Conservation (phyloP, 2,113 vertebrate species). For the Emydocephalus ijimae region DNA sequence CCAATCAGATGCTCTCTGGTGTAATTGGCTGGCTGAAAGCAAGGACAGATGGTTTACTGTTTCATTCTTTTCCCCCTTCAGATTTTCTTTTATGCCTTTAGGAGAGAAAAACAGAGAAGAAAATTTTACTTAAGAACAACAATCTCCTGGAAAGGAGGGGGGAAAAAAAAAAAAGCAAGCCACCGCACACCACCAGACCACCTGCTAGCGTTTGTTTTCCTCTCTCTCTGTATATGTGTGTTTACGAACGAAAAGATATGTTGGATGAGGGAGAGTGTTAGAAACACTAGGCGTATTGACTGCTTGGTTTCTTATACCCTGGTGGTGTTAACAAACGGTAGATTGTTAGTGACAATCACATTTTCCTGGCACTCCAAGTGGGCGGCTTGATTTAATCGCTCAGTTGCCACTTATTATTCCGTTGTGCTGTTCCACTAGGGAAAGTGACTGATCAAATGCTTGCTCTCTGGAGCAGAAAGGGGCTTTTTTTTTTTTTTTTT, state of each 20-base stretch:
- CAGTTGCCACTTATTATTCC: conserved; percentile 90
- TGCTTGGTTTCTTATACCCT: conserved; percentile 80
- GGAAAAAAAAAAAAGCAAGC: neutral
- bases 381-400: conserved; percentile 90
- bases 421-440: conserved; percentile 78
- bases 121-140: conserved; percentile 52
- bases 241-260: conserved; percentile 54
- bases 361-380: conserved; percentile 79
- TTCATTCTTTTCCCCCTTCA: neutral
- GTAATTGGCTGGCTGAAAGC: conserved; percentile 16
- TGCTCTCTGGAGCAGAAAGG: conserved; percentile 70
- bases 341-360: conserved; percentile 91
- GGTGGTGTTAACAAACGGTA: conserved; percentile 84
- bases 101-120: conserved; percentile 20
- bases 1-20: neutral
- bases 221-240: conserved; percentile 31
- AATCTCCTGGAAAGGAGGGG: conserved; percentile 18
- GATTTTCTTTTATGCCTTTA: neutral
- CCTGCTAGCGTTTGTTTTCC: conserved; percentile 48
- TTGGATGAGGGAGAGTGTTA: conserved; percentile 17
- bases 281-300: conserved; percentile 67
- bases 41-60: conserved; percentile 49
- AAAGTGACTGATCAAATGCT: conserved; percentile 81
- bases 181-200: neutral
- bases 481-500: conserved; percentile 51